Evolutionary conservation across 2,113 vertebrate species (phyloP).

Genomic region (Pholis gunnellus): DNA sequence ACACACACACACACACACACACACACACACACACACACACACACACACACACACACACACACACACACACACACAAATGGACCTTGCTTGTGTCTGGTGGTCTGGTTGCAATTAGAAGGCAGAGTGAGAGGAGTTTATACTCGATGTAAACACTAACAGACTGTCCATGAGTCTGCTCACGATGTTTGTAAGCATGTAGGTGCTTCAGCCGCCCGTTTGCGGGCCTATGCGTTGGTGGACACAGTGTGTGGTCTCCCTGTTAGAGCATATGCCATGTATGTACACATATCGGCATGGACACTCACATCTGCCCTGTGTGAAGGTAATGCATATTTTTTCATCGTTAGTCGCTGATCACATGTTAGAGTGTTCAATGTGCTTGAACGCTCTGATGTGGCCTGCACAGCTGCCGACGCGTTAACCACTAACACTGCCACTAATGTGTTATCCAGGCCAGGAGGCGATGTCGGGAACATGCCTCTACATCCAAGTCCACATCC

Average conservation of each 20-base stretch:
- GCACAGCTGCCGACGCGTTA: constrained; percentile 16
- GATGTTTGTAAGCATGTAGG: constrained; percentile 67
- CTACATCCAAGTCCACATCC: constrained; percentile 18
- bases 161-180: constrained; percentile 42
- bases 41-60: constrained; percentile 23
- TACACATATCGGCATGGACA: constrained; percentile 17
- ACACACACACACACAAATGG: background rate
- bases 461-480: constrained; percentile 22
- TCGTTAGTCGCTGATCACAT: background rate
- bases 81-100: constrained; percentile 10
- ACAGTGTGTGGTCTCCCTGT: constrained; percentile 58
- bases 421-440: constrained; percentile 41
- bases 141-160: constrained; percentile 65
- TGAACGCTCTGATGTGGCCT: constrained; percentile 3
- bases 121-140: constrained; percentile 68
- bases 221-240: background rate
- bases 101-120: constrained; percentile 74
- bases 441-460: constrained; percentile 43
- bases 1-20: background rate
- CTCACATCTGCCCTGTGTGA: background rate
- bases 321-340: constrained; percentile 13
- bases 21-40: constrained; percentile 1
- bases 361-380: background rate
- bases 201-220: constrained; percentile 26
- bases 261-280: constrained; percentile 6